These are phyloP conservation scores for Cacatua alba DNA, from an alignment of 2,113 vertebrate genomes.

Conservation along the genomic window DNA sequence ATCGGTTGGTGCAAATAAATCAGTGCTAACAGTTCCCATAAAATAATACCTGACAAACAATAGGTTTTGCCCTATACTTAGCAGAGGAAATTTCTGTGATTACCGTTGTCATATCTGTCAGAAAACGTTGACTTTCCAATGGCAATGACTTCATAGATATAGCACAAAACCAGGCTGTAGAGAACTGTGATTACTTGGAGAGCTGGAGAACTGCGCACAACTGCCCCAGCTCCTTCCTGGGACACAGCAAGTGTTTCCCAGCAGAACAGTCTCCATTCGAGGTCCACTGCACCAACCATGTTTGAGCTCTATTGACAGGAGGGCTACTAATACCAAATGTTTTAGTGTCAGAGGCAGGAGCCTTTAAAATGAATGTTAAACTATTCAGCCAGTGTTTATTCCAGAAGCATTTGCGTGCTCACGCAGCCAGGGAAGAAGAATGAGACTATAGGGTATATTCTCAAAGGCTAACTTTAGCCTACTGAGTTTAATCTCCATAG, in stretches of 20 bases:
- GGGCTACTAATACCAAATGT: not conserved
- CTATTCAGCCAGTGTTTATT: not conserved
- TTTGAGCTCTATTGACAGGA: not conserved
- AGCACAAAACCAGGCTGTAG: not conserved
- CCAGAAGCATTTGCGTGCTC: not conserved
- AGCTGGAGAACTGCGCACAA: not conserved
- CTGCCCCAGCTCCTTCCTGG: not conserved
- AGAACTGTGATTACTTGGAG: not conserved
- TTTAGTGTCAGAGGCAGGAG: not conserved
- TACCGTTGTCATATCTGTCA: not conserved
- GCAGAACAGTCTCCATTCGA: rapidly evolving
- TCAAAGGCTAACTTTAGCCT: not conserved
- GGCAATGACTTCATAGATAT: not conserved
- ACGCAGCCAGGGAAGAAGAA: not conserved
- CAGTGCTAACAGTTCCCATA: not conserved
- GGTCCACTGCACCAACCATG: not conserved
- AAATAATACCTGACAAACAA: not conserved
- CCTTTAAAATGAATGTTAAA: not conserved
- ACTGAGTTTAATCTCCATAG: not conserved
- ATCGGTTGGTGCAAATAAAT: not conserved
- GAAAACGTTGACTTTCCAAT: not conserved
- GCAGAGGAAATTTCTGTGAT: not conserved
- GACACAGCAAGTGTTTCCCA: not conserved
- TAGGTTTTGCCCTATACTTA: not conserved
- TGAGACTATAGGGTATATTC: not conserved